Base-by-base conservation (phyloP, 2,797 vertebrate species). In the Alectoris magna region DNA sequence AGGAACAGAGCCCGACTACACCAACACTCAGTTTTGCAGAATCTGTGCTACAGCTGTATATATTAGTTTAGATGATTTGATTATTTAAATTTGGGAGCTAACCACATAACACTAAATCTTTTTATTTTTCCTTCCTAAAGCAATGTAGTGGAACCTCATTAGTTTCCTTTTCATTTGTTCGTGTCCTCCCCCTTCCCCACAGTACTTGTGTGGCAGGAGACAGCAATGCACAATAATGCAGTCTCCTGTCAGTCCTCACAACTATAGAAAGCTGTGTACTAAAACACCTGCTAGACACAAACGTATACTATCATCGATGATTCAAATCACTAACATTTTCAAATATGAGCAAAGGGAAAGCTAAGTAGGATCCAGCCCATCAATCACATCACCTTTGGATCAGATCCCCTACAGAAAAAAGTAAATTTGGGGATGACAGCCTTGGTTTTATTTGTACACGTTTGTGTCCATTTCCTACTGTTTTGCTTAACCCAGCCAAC, bases 1-100 rank as follows among this genome's bases (percentile, higher is more conserved):
- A 63, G 87, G 77, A 94, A 11, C 55, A 93, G 81, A 85, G 66
- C 70, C 84, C 86, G 62, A 4, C 72, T 62, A 41, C 56, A 60
- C 36, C 79, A 60, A 79, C 27, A 71, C 73, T 83, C 74, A 34
- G 19, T 59, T 82, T 31, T 62, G 51, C 84, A 96, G 91, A 63
- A 69, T 49, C 76, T 86, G 70, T 82, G 78, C 58, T 75, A 60
- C 51, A 91, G 49, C 41, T 91, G 88, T 84, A 94, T 74, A 34
- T 82, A 87, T 80, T 94, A 94, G 84, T 84, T 84, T 94, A 92
- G 88, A 36, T 74, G 53, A 80, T 91, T 51, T 86, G 58, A 94
- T 88, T 95, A 90, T 96, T 96, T 95, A 90, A 95, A 82, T 94
- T 64, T 85, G 83, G 67, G 82, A 88, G 87, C 91, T 94, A 97